Conservation (phyloP, 2,888 invertebrate genomes). For the Pegoplata infirma region DNA sequence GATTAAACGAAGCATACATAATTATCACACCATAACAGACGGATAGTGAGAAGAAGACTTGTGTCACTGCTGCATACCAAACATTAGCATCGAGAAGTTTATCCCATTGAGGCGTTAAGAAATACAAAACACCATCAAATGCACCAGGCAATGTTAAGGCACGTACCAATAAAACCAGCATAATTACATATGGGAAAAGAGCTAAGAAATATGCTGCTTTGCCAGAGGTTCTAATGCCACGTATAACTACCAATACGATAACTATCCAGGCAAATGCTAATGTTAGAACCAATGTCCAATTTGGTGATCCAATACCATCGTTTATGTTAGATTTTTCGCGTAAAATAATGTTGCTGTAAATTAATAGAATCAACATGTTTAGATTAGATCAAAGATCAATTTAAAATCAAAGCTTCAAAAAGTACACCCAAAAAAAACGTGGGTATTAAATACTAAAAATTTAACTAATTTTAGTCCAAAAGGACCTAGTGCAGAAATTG, state of each 20-base stretch:
- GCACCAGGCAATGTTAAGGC: conserved; percentile 82
- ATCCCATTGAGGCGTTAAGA: conserved; percentile 82
- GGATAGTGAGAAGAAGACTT: conserved; percentile 82
- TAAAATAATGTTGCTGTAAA: conserved; percentile 79
- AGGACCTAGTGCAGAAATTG: no score
- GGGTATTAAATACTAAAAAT: no score
- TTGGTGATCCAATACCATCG: conserved; percentile 80
- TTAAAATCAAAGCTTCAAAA: no score
- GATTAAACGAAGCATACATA: conserved; percentile 82
- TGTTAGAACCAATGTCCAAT: conserved; percentile 79
- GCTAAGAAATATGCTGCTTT: conserved; percentile 86
- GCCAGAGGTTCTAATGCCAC: conserved; percentile 81
- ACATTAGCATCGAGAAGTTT: conserved; percentile 78
- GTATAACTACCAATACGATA: conserved; percentile 79
- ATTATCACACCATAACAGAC: conserved; percentile 82
- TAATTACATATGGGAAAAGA: conserved; percentile 82
- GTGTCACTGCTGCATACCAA: conserved; percentile 83
- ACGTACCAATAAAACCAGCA: conserved; percentile 81
- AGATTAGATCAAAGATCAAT: no score
- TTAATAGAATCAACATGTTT: no score
- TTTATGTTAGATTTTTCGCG: conserved; percentile 79
- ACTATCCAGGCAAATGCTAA: conserved; percentile 80
- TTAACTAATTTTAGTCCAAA: no score
- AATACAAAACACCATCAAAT: conserved; percentile 81
- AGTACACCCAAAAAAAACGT: no score